Evolutionary conservation across 2,113 vertebrate genomes (phyloP), one percentile per base, ranked within the genome.

Genomic region (Protobothrops flavoviridis): DNA sequence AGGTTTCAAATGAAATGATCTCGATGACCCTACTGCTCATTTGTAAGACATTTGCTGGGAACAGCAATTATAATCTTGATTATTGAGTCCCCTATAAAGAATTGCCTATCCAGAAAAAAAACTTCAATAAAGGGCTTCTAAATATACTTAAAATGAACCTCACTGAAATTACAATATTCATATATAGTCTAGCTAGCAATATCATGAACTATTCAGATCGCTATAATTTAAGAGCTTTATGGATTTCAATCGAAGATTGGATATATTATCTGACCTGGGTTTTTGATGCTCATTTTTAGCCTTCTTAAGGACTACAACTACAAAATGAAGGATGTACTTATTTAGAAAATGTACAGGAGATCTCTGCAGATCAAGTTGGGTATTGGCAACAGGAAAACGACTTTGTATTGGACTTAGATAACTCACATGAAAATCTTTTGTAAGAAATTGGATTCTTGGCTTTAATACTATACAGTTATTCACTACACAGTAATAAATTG

Each of bases 381-480:
- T 94, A 95, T 90, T 97, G 96, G 81, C 93, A 95, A 64, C 23
- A 61, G 92, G 91, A 93, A 95, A 96, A 95, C 89, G 94, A 94
- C 92, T 95, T 94, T 94, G 93, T 93, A 96, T 90, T 87, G 94
- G 91, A 45, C 85, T 0, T 64, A 93, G 97, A 96, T 95, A 96
- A 96, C 86, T 95, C 94, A 94, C 96, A 93, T 97, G 95, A 96
- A 45, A 94, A 96, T 94, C 92, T 96, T 97, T 97, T 94, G 95
- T 94, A 93, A 96, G 96, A 90, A 97, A 96, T 96, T 96, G 96
- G 97, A 97, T 91, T 95, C 96, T 96, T 96, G 96, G 97, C 94
- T 97, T 94, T 98, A 98, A 97, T 97, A 97, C 97, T 97, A 95
- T 91, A 92, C 96, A 97, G 98, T 98, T 97, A 97, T 94, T 97